Percentiles rank a stretch among this genome's conserved stretches.
phyloP scores from a whole-genome alignment of 2,888 invertebrate species.

The Melieria crassipennis region DNA sequence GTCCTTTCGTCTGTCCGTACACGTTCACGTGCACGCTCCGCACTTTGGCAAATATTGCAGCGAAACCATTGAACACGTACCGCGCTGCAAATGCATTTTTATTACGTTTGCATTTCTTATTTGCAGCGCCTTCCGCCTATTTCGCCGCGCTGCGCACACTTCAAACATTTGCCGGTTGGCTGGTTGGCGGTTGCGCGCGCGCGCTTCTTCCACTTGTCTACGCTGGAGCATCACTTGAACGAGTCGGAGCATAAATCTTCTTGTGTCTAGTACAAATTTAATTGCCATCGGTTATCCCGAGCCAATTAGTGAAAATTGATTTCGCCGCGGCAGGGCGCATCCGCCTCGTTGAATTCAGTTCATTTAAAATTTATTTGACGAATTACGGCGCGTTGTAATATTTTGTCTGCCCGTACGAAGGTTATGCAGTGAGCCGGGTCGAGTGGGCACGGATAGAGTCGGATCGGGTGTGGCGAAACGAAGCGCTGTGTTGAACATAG shows the following conservation, averaged over 20 bases:
- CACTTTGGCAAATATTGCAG: background rate
- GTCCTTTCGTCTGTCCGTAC: slow-evolving; percentile 31
- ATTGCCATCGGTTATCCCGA: slow-evolving; percentile 22
- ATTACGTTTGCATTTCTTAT: slow-evolving; percentile 41
- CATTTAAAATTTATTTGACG: slow-evolving; percentile 21
- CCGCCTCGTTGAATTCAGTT: slow-evolving; percentile 6
- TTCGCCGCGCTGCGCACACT: background rate
- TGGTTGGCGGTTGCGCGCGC: background rate
- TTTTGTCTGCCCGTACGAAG: too few species aligned
- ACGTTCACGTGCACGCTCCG: background rate
- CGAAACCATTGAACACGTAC: slow-evolving; percentile 54
- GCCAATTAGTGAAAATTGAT: slow-evolving; percentile 34
- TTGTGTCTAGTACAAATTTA: slow-evolving; percentile 15
- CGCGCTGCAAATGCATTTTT: slow-evolving; percentile 55
- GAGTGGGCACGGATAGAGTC: too few species aligned
- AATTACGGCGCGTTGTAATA: background rate
- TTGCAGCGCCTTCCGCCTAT: background rate
- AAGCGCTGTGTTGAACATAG: too few species aligned
- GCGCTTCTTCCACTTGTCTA: background rate
- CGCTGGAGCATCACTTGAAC: too few species aligned
- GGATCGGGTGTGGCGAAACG: too few species aligned
- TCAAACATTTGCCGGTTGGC: background rate
- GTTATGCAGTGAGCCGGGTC: too few species aligned
- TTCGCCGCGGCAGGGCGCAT: slow-evolving; percentile 16
- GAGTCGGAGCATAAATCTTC: background rate